Evolutionary conservation across 2,888 invertebrate species (phyloP), one percentile per base, ranked within the genome.

Genomic region (Patella caerulea): DNA sequence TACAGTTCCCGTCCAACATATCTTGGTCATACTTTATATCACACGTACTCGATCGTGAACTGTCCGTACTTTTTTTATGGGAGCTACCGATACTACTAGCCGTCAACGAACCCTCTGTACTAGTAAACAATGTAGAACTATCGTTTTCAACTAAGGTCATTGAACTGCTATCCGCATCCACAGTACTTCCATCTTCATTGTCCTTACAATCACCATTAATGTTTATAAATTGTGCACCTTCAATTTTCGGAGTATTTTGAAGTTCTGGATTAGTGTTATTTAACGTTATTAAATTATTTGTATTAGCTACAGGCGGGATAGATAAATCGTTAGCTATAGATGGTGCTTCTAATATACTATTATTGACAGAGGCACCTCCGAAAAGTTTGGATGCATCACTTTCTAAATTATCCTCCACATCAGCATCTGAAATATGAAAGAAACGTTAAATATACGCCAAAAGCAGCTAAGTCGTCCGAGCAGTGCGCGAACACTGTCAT

Each of bases 381-480:
- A 65, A 65, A 56, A 74, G 74, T 72, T 84, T 79, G 2, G 87
- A 86, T 24, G 85, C 83, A 74, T 91, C 91, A 83, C 87, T 89
- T 71, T 91, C 91, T 29, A 89, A 76, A 82, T 92, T 92, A 81
- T 92, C 92, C 78, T 92, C 92, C 29, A 92, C 86, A 83, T 92
- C 92, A 73, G 92, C 92, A 88, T 92, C 91, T 90, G 79, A 34
- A 78, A 78, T 45, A 56, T 24, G 75, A 74, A 74, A 69, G 19
- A 73, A 56, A 9, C 5, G 7, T 45, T 45, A 45, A 45, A 45
- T 7, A 45, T 45, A 45, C 45, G 9, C 45, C 45, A 7, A 45
- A 7, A 45, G 9, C 9, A 45, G 45, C 45, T 1, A 45, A 45
- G 45, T 45, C 45, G 45, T 45, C 9, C 1, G 45, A 9, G 7